A percentile compares a stretch with the other conserved stretches of the same genome.
Conservation (phyloP, 2,797 vertebrate genomes). For the Pantherophis vulpinus region DNA sequence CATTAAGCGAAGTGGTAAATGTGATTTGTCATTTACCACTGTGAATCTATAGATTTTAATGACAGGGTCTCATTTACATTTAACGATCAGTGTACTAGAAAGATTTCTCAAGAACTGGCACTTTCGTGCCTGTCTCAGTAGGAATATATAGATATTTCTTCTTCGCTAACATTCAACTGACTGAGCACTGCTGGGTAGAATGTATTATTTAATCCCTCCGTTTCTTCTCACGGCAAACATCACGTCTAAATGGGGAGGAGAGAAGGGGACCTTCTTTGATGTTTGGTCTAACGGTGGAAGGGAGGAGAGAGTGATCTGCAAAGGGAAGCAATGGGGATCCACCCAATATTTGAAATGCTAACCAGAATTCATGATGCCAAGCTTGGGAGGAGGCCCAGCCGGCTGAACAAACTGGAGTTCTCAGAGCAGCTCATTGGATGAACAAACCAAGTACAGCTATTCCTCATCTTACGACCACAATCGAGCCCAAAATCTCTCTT, state of each 20-base stretch:
- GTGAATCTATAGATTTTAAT: conserved; percentile 70
- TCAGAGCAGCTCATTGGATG: neutral
- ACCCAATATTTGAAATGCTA: neutral
- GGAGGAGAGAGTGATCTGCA: neutral
- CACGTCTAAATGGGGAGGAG: neutral
- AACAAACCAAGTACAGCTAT: neutral
- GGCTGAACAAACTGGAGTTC: no score
- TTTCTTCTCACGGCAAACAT: conserved; percentile 30
- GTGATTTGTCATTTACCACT: conserved; percentile 64
- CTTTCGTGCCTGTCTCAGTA: conserved; percentile 63
- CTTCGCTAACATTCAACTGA: conserved; percentile 48
- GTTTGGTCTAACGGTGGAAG: neutral
- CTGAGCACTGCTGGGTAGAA: conserved; percentile 50
- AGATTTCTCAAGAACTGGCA: conserved; percentile 57
- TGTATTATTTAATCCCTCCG: conserved; percentile 24
- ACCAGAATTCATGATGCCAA: neutral
- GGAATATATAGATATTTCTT: conserved; percentile 60
- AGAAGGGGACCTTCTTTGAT: no score
- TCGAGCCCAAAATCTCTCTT: neutral
- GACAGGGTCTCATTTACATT: conserved; percentile 70
- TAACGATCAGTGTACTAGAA: conserved; percentile 64
- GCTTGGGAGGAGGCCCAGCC: neutral
- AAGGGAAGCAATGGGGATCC: neutral
- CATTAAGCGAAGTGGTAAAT: conserved; percentile 56
- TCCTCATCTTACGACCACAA: neutral